Evolutionary conservation across 2,113 vertebrate genomes (phyloP).

Genomic region (Oreochromis tanganicae): DNA sequence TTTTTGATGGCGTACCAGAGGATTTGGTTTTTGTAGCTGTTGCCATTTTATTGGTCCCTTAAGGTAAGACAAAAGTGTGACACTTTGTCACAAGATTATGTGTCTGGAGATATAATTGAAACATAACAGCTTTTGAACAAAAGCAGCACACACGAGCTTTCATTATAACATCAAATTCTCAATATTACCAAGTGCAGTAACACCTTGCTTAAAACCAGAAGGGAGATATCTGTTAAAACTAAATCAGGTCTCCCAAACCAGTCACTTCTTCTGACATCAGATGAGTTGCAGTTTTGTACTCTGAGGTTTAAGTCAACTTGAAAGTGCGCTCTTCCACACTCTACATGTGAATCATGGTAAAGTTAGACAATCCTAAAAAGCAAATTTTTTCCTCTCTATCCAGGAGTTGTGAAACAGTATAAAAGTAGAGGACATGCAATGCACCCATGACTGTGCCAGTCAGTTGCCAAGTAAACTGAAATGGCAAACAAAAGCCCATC

Average conservation of each 20-base stretch:
- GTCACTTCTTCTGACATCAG: not conserved
- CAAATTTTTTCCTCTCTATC: not conserved
- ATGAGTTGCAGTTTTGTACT: not conserved
- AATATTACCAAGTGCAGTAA: not conserved
- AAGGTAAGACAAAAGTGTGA: not conserved
- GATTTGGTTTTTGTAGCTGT: not conserved
- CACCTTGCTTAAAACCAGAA: not conserved
- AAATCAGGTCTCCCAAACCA: not conserved
- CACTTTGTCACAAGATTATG: not conserved
- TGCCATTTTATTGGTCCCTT: not conserved
- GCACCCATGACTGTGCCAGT: not conserved
- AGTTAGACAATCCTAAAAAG: not conserved
- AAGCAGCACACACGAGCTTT: not conserved
- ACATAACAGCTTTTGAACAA: not conserved
- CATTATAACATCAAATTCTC: not conserved
- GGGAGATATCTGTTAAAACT: not conserved
- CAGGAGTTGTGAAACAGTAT: not conserved
- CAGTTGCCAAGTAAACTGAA: constrained; percentile 21
- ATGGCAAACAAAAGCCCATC: constrained; percentile 46
- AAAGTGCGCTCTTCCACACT: not conserved
- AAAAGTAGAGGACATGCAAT: not conserved
- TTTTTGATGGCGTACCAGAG: not conserved
- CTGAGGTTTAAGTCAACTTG: not conserved
- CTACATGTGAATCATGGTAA: not conserved
- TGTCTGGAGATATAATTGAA: not conserved